Evolutionary conservation across 2,113 vertebrate genomes (phyloP).

Genomic region (Electrona antarctica): DNA sequence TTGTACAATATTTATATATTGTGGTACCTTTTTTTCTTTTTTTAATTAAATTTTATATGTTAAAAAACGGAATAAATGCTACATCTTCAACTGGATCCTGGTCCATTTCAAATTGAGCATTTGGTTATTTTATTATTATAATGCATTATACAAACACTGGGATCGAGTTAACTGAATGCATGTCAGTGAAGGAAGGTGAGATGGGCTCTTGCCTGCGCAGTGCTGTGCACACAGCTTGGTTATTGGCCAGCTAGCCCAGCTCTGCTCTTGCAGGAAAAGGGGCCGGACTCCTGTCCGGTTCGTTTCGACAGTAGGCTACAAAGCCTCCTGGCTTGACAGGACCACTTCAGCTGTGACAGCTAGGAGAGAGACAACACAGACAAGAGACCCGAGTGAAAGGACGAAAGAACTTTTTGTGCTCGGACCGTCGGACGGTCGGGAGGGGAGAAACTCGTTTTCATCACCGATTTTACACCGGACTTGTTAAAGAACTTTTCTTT

Average conservation of each 20-base stretch:
- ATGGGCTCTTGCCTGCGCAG: background rate
- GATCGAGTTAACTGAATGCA: no score
- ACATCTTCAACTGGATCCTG: no score
- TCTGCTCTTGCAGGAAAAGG: conserved; percentile 54
- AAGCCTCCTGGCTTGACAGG: conserved; percentile 61
- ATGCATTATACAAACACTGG: no score
- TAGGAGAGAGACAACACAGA: background rate
- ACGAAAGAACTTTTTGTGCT: background rate
- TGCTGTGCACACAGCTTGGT: conserved; percentile 8
- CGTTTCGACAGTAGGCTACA: conserved; percentile 49
- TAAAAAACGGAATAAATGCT: no score
- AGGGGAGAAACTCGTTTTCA: background rate
- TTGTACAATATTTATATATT: no score
- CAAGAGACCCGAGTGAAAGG: background rate
- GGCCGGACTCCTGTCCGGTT: conserved; percentile 56
- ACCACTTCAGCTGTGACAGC: conserved; percentile 34
- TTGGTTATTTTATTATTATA: no score
- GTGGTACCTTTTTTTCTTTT: no score
- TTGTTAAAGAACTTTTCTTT: no score
- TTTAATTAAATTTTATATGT: no score
- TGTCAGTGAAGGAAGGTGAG: no score
- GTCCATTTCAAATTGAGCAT: no score
- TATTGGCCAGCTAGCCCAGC: conserved; percentile 35
- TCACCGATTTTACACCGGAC: conserved; percentile 1
- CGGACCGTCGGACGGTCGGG: no score